A percentile compares a stretch with the other conserved stretches of the same genome.
These are phyloP conservation scores for Drosophila kurseongensis DNA, from an alignment of 1,140 invertebrate species.

Conservation along the genomic window DNA sequence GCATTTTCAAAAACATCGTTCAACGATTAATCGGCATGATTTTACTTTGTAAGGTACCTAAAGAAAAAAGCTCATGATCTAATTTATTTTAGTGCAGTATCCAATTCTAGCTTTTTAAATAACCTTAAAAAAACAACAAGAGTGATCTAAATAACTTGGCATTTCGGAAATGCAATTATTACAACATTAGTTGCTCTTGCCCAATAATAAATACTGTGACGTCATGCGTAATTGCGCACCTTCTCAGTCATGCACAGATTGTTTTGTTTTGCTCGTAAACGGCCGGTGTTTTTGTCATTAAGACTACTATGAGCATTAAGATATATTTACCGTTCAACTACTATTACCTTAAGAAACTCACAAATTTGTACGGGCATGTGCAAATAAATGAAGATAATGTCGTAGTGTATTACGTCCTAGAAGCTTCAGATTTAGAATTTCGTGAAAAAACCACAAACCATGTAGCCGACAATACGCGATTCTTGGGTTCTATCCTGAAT, in stretches of 20 bases:
- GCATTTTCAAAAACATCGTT: constrained; percentile 8
- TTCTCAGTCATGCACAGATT: constrained; percentile 16
- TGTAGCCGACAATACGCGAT: constrained; percentile 45
- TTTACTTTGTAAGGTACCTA: background rate
- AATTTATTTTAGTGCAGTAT: background rate
- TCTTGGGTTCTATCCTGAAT: constrained; percentile 50
- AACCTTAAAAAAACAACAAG: too few relatives aligned
- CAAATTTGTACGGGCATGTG: constrained; percentile 75
- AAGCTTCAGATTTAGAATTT: constrained; percentile 52
- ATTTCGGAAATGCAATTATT: background rate
- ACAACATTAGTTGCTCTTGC: too few relatives aligned
- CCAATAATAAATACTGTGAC: background rate
- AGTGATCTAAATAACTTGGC: background rate
- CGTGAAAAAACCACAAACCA: constrained; percentile 10
- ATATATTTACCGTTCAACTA: constrained; percentile 71
- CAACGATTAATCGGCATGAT: constrained; percentile 23
- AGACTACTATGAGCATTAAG: constrained; percentile 69
- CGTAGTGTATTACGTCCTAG: constrained; percentile 72
- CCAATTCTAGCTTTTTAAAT: too few relatives aligned
- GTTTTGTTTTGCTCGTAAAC: constrained; percentile 46
- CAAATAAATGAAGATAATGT: constrained; percentile 74
- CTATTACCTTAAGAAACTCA: constrained; percentile 56
- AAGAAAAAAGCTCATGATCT: background rate
- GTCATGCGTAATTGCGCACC: constrained; percentile 8
- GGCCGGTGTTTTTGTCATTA: constrained; percentile 1